Conservation (phyloP, 2,113 vertebrate species). For the Mobula birostris region DNA sequence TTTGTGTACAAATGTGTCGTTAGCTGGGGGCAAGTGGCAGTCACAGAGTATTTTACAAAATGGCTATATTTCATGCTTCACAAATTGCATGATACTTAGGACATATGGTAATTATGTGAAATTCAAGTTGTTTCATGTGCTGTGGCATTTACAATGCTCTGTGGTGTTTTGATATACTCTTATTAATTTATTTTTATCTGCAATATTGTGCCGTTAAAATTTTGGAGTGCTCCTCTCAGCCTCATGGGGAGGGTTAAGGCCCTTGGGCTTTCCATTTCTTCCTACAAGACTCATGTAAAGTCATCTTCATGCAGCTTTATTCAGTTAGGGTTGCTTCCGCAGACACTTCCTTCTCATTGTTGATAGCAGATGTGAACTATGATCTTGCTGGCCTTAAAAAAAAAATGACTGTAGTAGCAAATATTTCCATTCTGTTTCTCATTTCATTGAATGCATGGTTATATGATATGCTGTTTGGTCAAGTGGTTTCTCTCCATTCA, state of each 20-base stretch:
- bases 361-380: not conserved
- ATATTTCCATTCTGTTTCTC: not conserved
- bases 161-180: not conserved
- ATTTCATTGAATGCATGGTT: not conserved
- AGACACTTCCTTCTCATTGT: not conserved
- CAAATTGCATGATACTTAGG: not conserved
- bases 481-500: not conserved
- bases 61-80: not conserved
- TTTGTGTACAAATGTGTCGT: not conserved
- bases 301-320: not conserved
- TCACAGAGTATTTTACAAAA: not conserved
- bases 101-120: not conserved
- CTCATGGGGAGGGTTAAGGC: not conserved
- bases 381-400: not conserved
- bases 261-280: not conserved
- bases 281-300: not conserved
- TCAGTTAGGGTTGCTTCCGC: not conserved
- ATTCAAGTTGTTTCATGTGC: not conserved
- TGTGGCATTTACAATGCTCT: not conserved
- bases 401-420: not conserved
- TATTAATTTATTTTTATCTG: not conserved
- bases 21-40: not conserved
- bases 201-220: not conserved
- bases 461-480: not conserved
- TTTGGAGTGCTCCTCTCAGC: not conserved